Percentiles rank a stretch among this genome's conserved stretches.
These are phyloP conservation scores for Malachius bipustulatus DNA, from an alignment of 2,888 invertebrate genomes.

Conservation along the genomic window DNA sequence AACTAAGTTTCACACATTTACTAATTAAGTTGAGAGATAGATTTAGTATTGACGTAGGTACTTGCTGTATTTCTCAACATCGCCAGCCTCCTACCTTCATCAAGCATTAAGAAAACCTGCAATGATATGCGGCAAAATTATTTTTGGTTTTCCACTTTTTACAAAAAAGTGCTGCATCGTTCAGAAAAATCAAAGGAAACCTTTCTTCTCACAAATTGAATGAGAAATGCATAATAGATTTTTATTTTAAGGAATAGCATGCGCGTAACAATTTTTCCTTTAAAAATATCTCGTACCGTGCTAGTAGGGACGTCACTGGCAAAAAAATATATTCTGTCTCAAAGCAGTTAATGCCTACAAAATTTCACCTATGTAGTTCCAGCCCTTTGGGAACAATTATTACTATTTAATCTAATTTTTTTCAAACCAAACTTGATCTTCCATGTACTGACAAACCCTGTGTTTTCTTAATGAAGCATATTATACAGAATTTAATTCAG, in stretches of 20 bases:
- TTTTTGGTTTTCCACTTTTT: slow-evolving; percentile 2
- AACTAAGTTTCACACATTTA: background rate
- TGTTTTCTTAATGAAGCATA: slow-evolving; percentile 1
- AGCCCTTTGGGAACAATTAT: background rate
- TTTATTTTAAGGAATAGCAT: background rate
- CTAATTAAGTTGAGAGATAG: slow-evolving; percentile 1
- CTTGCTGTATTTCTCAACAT: background rate
- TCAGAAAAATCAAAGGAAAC: slow-evolving; percentile 1
- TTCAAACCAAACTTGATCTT: slow-evolving; percentile 2
- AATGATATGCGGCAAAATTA: slow-evolving; percentile 2
- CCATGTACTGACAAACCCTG: too few relatives aligned
- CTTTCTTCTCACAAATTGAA: slow-evolving; percentile 3
- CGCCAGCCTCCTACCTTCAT: background rate
- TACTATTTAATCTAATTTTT: slow-evolving; percentile 1
- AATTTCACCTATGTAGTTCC: background rate
- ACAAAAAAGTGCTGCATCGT: background rate
- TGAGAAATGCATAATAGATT: background rate
- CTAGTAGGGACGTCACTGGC: slow-evolving; percentile 2
- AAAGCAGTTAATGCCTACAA: slow-evolving; percentile 2
- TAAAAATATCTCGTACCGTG: background rate
- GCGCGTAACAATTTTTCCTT: slow-evolving; percentile 1
- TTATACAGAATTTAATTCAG: background rate
- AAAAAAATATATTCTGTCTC: background rate
- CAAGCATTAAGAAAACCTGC: background rate
- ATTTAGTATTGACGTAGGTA: background rate